Percentiles rank a stretch among this genome's conserved stretches.
These are phyloP conservation scores for Scaptomyza flava DNA, from an alignment of 2,888 invertebrate genomes.

Conservation along the genomic window DNA sequence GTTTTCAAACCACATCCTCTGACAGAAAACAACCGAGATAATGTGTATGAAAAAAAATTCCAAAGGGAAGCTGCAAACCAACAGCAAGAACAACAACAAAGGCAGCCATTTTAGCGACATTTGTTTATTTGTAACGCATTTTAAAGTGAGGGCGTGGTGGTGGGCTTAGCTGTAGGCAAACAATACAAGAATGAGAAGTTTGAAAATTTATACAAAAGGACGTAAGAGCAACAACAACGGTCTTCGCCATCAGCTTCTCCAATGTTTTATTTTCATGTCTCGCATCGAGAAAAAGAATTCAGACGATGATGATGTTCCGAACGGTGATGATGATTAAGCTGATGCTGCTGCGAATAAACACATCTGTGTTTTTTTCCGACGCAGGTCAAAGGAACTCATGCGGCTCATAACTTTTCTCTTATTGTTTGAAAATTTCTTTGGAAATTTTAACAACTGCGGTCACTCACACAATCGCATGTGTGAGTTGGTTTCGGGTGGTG, in stretches of 20 bases:
- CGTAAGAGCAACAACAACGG: slow-evolving; percentile 28
- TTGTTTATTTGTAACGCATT: slow-evolving; percentile 70
- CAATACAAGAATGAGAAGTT: slow-evolving; percentile 67
- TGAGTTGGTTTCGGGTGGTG: neutral
- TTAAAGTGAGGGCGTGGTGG: slow-evolving; percentile 30
- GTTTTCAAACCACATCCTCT: slow-evolving; percentile 26
- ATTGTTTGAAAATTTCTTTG: slow-evolving; percentile 59
- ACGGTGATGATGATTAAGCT: slow-evolving; percentile 7
- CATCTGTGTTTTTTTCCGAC: slow-evolving; percentile 42
- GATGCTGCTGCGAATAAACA: slow-evolving; percentile 16
- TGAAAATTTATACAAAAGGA: slow-evolving; percentile 72
- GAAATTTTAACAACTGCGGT: slow-evolving; percentile 51
- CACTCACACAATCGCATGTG: slow-evolving; percentile 30
- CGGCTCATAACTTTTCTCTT: slow-evolving; percentile 10
- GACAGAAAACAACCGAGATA: slow-evolving; percentile 32
- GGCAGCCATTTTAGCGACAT: slow-evolving; percentile 48
- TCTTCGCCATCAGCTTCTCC: slow-evolving; percentile 34
- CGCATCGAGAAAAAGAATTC: slow-evolving; percentile 8
- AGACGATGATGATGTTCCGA: slow-evolving; percentile 18
- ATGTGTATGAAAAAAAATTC: slow-evolving; percentile 23
- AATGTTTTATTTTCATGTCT: slow-evolving; percentile 37
- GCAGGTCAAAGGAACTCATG: slow-evolving; percentile 36
- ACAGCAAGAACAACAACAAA: slow-evolving; percentile 33
- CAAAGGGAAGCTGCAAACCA: slow-evolving; percentile 56
- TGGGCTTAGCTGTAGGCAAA: slow-evolving; percentile 17